These are phyloP conservation scores for Sitophilus oryzae DNA, from an alignment of 1,140 invertebrate genomes.

Conservation along the genomic window DNA sequence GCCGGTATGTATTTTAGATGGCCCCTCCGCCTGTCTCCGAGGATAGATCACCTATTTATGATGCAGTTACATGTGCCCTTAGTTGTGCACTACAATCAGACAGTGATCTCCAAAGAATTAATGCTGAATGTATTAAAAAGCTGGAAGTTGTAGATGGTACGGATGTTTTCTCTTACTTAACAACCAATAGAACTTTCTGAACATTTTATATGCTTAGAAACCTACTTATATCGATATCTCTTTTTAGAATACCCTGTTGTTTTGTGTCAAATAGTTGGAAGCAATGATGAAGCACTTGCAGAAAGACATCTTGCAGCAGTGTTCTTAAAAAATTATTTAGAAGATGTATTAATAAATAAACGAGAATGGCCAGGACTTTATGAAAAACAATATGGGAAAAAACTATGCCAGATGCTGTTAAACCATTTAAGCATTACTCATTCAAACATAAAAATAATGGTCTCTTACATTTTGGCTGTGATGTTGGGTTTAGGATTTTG, in stretches of 20 bases:
- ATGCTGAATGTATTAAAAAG: constrained; percentile 3
- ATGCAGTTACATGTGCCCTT: constrained; percentile 11
- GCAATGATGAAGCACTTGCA: not conserved
- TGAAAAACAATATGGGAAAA: constrained; percentile 7
- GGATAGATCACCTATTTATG: constrained; percentile 11
- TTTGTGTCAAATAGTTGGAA: constrained; percentile 11
- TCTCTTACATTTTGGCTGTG: not conserved
- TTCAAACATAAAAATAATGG: constrained; percentile 3
- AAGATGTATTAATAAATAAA: constrained; percentile 4
- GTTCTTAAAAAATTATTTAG: constrained; percentile 20
- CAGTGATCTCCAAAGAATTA: constrained; percentile 5
- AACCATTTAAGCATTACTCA: not conserved
- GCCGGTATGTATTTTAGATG: too few relatives aligned
- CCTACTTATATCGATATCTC: not conserved
- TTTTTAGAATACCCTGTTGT: constrained; percentile 20
- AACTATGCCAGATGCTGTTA: not conserved
- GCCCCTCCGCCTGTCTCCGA: too few relatives aligned
- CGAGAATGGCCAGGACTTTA: not conserved
- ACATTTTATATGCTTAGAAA: not conserved
- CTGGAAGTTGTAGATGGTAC: constrained; percentile 17
- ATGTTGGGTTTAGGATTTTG: constrained; percentile 15
- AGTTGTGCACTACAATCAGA: constrained; percentile 12
- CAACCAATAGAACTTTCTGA: too few relatives aligned
- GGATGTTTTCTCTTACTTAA: too few relatives aligned
- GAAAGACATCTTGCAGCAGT: constrained; percentile 17